Evolutionary conservation across 2,113 vertebrate species (phyloP).

Genomic region (Zeus faber): DNA sequence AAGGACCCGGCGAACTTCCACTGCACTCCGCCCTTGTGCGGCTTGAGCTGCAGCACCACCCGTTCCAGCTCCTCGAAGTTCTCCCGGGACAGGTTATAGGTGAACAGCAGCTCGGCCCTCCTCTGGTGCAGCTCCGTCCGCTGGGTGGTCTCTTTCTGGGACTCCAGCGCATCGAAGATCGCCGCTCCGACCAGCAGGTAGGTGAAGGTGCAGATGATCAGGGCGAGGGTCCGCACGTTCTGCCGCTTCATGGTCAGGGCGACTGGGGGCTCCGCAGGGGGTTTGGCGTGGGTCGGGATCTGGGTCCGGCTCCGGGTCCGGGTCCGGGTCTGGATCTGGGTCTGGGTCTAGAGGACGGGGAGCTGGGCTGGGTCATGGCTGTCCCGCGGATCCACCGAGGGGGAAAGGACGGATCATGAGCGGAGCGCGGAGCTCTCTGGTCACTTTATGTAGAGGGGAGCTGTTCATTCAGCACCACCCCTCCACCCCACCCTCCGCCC

Average conservation of each 20-base stretch:
- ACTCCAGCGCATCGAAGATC: conserved; percentile 92
- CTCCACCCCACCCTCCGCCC: too few relatives aligned
- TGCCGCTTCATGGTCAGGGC: conserved; percentile 92
- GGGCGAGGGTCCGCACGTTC: conserved; percentile 90
- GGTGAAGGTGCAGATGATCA: conserved; percentile 92
- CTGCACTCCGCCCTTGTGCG: conserved; percentile 93
- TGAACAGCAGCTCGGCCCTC: conserved; percentile 75
- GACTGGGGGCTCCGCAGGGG: conserved; percentile 50
- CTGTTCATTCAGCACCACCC: conserved; percentile 90
- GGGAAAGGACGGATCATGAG: conserved; percentile 6
- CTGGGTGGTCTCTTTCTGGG: conserved; percentile 81
- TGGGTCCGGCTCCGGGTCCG: too few relatives aligned
- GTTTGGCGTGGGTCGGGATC: conserved; percentile 58
- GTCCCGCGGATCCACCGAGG: conserved; percentile 55
- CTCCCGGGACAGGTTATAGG: conserved; percentile 83
- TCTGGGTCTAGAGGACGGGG: conserved; percentile 73
- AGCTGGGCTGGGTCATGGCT: conserved; percentile 83
- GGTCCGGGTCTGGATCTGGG: too few relatives aligned
- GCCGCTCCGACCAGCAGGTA: conserved; percentile 94
- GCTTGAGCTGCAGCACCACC: conserved; percentile 89
- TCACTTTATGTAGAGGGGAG: conserved; percentile 72
- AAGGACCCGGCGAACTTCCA: conserved; percentile 94
- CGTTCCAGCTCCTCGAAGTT: conserved; percentile 83
- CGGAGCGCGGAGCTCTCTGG: conserved; percentile 33
- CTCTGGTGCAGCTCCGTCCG: conserved; percentile 69